phyloP scores from a whole-genome alignment of 2,797 vertebrate species.

The Zonotrichia albicollis region DNA sequence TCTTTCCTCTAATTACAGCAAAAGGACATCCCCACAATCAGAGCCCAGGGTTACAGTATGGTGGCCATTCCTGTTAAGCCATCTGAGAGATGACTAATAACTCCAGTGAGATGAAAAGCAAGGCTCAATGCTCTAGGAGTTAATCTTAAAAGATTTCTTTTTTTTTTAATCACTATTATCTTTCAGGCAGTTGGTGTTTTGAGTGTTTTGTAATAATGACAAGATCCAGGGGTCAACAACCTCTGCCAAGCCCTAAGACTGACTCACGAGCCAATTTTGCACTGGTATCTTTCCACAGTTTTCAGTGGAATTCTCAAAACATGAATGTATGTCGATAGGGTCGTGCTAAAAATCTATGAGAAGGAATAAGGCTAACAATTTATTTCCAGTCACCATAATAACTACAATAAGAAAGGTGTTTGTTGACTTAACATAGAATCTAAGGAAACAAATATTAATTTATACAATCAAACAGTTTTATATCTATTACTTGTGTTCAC shows the following conservation, averaged over 20 bases:
- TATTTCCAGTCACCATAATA: not conserved
- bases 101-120: conserved; percentile 21
- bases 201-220: conserved; percentile 18
- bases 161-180: not conserved
- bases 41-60: conserved; percentile 18
- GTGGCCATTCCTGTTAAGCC: conserved; percentile 27
- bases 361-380: not conserved
- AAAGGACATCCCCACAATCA: conserved; percentile 4
- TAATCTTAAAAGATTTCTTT: not conserved
- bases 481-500: not conserved
- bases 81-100: not conserved
- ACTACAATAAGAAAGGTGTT: not conserved
- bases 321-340: not conserved
- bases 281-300: conserved; percentile 1
- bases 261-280: not conserved
- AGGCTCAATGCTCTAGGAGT: not conserved
- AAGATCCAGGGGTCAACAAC: not conserved
- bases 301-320: not conserved
- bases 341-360: not conserved
- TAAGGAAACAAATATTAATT: not conserved
- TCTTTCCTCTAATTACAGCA: conserved; percentile 59
- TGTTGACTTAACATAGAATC: not conserved
- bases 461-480: not conserved
- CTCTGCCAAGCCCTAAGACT: not conserved
- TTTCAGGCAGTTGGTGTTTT: conserved; percentile 3